Percentiles rank a stretch among this genome's conserved stretches.
These are phyloP conservation scores for Pteria penguin DNA, from an alignment of 2,888 invertebrate genomes.

Conservation along the genomic window DNA sequence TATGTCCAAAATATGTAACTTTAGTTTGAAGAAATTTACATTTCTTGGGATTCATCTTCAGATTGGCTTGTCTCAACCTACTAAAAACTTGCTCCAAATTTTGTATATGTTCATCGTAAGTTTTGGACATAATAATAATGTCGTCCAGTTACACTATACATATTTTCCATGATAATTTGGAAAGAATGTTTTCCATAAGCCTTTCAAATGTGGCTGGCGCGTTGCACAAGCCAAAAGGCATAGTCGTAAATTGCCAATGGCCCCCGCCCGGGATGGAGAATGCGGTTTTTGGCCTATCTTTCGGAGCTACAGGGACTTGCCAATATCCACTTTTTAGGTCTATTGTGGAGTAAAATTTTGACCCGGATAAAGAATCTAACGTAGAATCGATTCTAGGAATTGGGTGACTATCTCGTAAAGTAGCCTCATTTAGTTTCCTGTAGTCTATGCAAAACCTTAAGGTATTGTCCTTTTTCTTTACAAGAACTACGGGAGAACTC, in stretches of 20 bases:
- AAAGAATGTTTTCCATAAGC: slow-evolving; percentile 9
- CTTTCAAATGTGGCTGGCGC: background rate
- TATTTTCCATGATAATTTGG: background rate
- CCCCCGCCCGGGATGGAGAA: no score
- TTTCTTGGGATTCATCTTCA: background rate
- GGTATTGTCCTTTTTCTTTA: slow-evolving; percentile 3
- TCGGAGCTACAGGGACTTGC: background rate
- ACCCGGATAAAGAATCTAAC: background rate
- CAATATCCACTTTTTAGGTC: background rate
- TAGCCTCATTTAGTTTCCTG: slow-evolving; percentile 1
- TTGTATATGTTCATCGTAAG: no score
- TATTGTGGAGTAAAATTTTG: background rate
- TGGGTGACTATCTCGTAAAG: background rate
- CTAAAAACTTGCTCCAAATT: slow-evolving; percentile 6
- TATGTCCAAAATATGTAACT: slow-evolving; percentile 3
- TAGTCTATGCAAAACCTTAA: background rate
- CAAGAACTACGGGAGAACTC: slow-evolving; percentile 10
- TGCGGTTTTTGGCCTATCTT: background rate
- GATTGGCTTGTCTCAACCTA: background rate
- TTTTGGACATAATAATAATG: background rate
- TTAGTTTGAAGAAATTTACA: background rate
- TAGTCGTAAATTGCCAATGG: background rate
- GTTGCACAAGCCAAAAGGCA: slow-evolving; percentile 10
- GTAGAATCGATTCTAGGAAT: background rate
- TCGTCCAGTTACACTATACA: slow-evolving; percentile 14